phyloP scores from a whole-genome alignment of 2,797 vertebrate species.

The Pseudomugil gertrudae region DNA sequence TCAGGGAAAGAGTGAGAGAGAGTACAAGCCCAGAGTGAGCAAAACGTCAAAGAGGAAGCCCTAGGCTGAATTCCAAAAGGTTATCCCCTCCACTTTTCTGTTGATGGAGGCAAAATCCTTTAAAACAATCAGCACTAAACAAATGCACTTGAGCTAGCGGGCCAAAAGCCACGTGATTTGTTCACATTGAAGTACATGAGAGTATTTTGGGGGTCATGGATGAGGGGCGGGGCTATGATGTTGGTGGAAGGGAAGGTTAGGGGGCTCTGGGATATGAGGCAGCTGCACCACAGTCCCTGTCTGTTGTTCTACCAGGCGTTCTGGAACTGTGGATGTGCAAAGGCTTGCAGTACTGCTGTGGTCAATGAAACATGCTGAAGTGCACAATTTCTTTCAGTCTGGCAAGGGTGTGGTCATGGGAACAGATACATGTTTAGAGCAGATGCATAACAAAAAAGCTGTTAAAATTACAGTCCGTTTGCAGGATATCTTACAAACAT shows the following conservation, averaged over 20 bases:
- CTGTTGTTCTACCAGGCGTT: conserved; percentile 79
- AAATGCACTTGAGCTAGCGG: conserved; percentile 73
- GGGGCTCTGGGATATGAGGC: conserved; percentile 43
- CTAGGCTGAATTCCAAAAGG: conserved; percentile 83
- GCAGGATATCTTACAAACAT: conserved; percentile 10
- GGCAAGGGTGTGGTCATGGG: conserved; percentile 47
- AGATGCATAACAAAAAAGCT: conserved; percentile 49
- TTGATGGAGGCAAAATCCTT: conserved; percentile 87
- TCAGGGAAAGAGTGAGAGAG: conserved; percentile 74
- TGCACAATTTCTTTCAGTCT: conserved; percentile 80
- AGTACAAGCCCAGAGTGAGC: conserved; percentile 74
- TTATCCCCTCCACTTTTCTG: conserved; percentile 84
- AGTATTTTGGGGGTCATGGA: conserved; percentile 44
- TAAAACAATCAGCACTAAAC: conserved; percentile 75
- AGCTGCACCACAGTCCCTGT: conserved; percentile 41
- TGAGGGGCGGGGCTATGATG: conserved; percentile 32
- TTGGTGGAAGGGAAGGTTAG: conserved; percentile 17
- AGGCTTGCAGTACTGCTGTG: conserved; percentile 81
- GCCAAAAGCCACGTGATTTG: conserved; percentile 68
- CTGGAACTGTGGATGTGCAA: conserved; percentile 85
- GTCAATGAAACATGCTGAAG: conserved; percentile 87
- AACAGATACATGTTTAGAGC: conserved; percentile 47
- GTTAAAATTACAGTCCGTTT: conserved; percentile 27
- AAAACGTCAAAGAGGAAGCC: conserved; percentile 79
- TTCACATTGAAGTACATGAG: conserved; percentile 56